Evolutionary conservation across 2,113 vertebrate genomes (phyloP), one percentile per base, ranked within the genome.

Genomic region (Bambusicola thoracicus): DNA sequence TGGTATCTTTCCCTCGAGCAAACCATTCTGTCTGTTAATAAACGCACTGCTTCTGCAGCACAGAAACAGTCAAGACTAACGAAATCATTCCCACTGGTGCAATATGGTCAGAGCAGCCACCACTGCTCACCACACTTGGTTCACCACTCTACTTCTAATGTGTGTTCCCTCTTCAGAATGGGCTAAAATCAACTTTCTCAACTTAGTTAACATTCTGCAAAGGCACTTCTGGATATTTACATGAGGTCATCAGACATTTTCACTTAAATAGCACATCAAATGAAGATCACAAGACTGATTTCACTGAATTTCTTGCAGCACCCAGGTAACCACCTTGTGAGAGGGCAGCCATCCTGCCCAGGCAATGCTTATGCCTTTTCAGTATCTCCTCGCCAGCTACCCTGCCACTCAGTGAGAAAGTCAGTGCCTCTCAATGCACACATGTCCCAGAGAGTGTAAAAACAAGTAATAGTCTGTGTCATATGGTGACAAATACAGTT

Each of bases 401-500:
- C 61, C 83, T 48, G 7, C 63, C 20, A 56, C 34, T 92, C 13
- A 13, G 29, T 20, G 82, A 93, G 48, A 81, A 75, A 92, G 48
- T 53, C 83, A 92, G 87, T 81, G 11, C 59, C 59, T 95, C 93
- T 68, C 46, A 74, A 6, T 4, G n/a, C 68, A 67, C 86, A 32
- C n/a, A 58, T 13, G 1, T 87, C 87, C 85, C 61, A 74, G 62
- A 92, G 82, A 85, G 90, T 8, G 63, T 17, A 72, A 87, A 95
- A 97, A 83, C 82, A 96, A 97, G 79, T 67, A 76, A 72, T 32
- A 95, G 76, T 43, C 90, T 27, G 43, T 93, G 90, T 91, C 77
- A 18, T 40, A 93, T 32, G 83, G 95, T 92, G 94, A 94, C 93
- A 96, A 97, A 95, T 88, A 96, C 83, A 92, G 96, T 94, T 97